Percentiles rank a stretch among this genome's conserved stretches.
phyloP scores from a whole-genome alignment of 2,888 invertebrate species.

The Synergus umbraculus region DNA sequence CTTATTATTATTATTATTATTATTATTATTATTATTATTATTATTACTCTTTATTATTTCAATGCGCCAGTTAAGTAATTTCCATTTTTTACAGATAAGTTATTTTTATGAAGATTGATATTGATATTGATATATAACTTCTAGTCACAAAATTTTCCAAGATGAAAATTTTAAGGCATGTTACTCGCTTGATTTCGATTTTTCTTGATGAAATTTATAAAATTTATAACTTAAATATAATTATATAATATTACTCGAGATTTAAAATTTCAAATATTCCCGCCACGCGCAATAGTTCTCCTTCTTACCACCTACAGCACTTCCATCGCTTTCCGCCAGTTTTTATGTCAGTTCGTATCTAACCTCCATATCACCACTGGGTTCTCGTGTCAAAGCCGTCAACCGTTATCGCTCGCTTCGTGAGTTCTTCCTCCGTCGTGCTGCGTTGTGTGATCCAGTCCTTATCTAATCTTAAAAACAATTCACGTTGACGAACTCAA shows the following conservation, averaged over 20 bases:
- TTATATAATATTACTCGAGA: background rate
- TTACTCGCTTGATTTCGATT: too few species aligned
- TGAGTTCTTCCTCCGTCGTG: background rate
- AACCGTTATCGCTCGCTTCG: background rate
- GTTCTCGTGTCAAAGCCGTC: background rate
- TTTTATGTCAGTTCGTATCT: background rate
- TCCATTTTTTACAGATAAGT: too few species aligned
- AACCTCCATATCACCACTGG: background rate
- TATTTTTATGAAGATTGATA: too few species aligned
- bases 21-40: too few species aligned
- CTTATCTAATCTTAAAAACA: conserved; percentile 13
- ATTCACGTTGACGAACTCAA: conserved; percentile 10
- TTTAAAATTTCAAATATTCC: conserved; percentile 6
- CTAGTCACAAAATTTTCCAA: too few species aligned
- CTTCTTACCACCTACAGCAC: background rate
- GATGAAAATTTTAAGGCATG: too few species aligned
- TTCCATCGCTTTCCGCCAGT: background rate
- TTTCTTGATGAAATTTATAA: too few species aligned
- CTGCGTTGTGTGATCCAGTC: background rate
- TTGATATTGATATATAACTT: too few species aligned
- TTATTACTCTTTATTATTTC: too few species aligned
- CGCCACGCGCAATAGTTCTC: background rate
- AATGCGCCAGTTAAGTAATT: too few species aligned
- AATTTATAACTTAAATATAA: too few species aligned
- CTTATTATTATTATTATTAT: background rate